Conservation (phyloP, 2,113 vertebrate species). For the Microcebus ravelobensis region DNA sequence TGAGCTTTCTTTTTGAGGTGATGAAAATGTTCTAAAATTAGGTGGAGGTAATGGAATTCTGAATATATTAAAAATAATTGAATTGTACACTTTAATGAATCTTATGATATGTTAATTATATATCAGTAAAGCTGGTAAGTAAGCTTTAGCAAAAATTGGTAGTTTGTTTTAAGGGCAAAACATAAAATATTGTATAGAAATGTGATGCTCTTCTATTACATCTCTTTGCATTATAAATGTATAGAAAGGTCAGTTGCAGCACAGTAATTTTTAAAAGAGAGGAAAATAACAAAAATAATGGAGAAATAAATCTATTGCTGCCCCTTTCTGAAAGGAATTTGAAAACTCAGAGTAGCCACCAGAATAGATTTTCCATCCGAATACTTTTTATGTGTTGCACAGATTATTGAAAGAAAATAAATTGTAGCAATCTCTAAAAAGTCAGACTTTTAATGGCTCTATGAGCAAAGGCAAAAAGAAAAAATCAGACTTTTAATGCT, state of each 20-base stretch:
- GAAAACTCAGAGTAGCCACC: background rate
- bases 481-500: background rate
- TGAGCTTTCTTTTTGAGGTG: background rate
- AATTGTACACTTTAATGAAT: background rate
- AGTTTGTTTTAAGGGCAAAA: conserved; percentile 34
- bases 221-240: background rate
- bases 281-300: background rate
- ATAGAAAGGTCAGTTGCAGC: background rate
- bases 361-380: background rate
- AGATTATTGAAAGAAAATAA: background rate
- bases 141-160: background rate
- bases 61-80: background rate
- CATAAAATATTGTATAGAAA: conserved; percentile 28
- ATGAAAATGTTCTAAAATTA: background rate
- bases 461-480: background rate
- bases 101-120: background rate
- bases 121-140: background rate
- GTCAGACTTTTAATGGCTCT: background rate
- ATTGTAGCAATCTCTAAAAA: background rate
- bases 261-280: background rate
- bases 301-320: background rate
- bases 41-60: background rate
- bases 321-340: background rate
- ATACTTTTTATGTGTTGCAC: background rate
- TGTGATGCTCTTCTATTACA: background rate